Evolutionary conservation across 2,797 vertebrate species (phyloP), one percentile per base, ranked within the genome.

Genomic region (Fringilla coelebs): DNA sequence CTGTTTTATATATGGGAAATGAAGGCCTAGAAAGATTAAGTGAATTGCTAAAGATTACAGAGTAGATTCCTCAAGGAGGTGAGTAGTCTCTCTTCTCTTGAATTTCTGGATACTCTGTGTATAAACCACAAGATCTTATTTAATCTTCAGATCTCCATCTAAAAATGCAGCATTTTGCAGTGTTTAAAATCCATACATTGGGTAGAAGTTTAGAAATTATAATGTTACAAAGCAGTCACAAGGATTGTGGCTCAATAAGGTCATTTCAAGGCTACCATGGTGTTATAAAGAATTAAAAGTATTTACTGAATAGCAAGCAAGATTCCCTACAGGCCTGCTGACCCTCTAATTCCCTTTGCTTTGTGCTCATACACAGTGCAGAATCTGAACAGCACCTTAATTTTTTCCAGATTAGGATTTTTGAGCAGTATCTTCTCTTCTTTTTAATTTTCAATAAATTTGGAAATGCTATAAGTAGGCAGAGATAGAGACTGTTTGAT

Each of bases 261-360:
- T 87, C 81, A 48, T 90, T 73, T 63, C 31, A 60, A 76, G 90
- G 40, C 92, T 92, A 73, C 74, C 7, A 4, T 58, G 71, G 71
- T 17, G 25, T 87, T 72, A 34, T 48, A 62, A 60, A 45, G 87
- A 92, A 94, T 95, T 93, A 85, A 28, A 87, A 93, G 62, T 82
- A 63, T 60, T 95, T 93, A 93, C 31, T 87, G 66, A 90, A 87
- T 85, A 93, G 84, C 71, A 73, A 72, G 55, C 32, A 63, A 79
- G 43, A 93, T 90, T 85, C 90, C 46, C 25, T 54, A 10, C 68
- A 75, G 62, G 38, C 46, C 76, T 76, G 60, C 60, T 94, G 81
- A 92, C 48, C 60, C 49, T 67, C 38, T 94, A 70, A 89, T 89
- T 87, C 84, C 43, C 40, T 38, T 66, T 4, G 1, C 52, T 87